These are phyloP conservation scores for Sparus aurata DNA, from an alignment of 2,797 vertebrate species.

Conservation along the genomic window DNA sequence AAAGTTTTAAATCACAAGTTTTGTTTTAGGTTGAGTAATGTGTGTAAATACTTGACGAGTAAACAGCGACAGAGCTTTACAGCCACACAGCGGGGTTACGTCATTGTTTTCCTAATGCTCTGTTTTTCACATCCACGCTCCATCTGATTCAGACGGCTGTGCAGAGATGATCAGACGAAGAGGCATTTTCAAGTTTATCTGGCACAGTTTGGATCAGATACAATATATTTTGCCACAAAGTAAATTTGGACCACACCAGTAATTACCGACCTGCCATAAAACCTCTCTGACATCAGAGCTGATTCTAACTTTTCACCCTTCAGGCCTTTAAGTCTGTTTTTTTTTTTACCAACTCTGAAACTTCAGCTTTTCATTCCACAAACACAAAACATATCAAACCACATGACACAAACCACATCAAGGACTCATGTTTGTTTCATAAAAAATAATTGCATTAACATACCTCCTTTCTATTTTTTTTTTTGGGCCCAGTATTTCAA, in stretches of 20 bases:
- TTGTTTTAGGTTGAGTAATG: constrained; percentile 7
- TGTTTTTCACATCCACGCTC: not conserved
- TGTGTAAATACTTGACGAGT: constrained; percentile 36
- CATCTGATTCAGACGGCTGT: not conserved
- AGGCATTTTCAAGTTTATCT: not conserved
- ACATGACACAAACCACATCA: constrained; percentile 79
- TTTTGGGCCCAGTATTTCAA: constrained; percentile 31
- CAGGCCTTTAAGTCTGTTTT: constrained; percentile 51
- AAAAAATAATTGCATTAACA: constrained; percentile 75
- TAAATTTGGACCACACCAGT: not conserved
- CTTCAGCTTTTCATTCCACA: constrained; percentile 58
- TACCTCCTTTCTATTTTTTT: constrained; percentile 21
- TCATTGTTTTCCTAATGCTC: constrained; percentile 31
- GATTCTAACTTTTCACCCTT: constrained; percentile 52
- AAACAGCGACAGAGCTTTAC: constrained; percentile 39
- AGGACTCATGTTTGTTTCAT: constrained; percentile 73
- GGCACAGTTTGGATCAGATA: not conserved
- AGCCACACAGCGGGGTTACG: constrained; percentile 25
- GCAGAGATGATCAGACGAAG: not conserved
- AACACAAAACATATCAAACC: constrained; percentile 73
- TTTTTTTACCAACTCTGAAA: constrained; percentile 56
- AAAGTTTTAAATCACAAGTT: constrained; percentile 15
- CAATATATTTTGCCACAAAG: not conserved
- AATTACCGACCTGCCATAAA: not conserved
- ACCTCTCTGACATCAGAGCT: not conserved